Percentiles rank a stretch among this genome's conserved stretches.
Evolutionary conservation across 2,113 vertebrate genomes (phyloP).

Genomic region (Poeciliopsis turrubarensis): DNA sequence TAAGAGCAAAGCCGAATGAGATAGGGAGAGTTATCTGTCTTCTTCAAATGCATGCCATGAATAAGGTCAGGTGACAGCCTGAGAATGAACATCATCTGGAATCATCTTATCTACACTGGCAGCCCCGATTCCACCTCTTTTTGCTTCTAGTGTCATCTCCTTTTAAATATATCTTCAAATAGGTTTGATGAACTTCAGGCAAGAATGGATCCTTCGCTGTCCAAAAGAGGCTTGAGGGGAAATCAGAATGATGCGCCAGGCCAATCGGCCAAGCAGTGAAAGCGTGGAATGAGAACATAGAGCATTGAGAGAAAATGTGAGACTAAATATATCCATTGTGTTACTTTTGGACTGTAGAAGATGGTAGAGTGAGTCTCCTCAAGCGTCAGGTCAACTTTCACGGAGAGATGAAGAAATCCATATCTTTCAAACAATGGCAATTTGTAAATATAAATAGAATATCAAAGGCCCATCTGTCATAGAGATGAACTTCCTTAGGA

Average conservation of each 20-base stretch:
- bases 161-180: constrained; percentile 54
- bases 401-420: no score
- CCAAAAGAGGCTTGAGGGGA: constrained; percentile 18
- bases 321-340: not conserved
- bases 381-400: constrained; percentile 10
- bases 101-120: constrained; percentile 46
- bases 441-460: no score
- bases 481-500: not conserved
- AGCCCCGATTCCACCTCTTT: constrained; percentile 53
- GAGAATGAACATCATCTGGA: constrained; percentile 21
- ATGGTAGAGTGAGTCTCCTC: constrained; percentile 56
- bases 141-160: constrained; percentile 32
- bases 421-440: not conserved
- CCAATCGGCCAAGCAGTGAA: not conserved
- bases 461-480: not conserved
- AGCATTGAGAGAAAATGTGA: constrained; percentile 10
- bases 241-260: constrained; percentile 8
- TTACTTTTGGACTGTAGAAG: constrained; percentile 68
- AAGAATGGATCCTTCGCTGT: constrained; percentile 28
- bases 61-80: constrained; percentile 43
- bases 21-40: constrained; percentile 23
- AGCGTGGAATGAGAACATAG: not conserved
- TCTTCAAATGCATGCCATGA: constrained; percentile 42
- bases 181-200: constrained; percentile 53
- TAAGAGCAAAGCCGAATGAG: constrained; percentile 7